These are phyloP conservation scores for Catocala sponsa DNA, from an alignment of 2,888 invertebrate genomes.

Conservation along the genomic window DNA sequence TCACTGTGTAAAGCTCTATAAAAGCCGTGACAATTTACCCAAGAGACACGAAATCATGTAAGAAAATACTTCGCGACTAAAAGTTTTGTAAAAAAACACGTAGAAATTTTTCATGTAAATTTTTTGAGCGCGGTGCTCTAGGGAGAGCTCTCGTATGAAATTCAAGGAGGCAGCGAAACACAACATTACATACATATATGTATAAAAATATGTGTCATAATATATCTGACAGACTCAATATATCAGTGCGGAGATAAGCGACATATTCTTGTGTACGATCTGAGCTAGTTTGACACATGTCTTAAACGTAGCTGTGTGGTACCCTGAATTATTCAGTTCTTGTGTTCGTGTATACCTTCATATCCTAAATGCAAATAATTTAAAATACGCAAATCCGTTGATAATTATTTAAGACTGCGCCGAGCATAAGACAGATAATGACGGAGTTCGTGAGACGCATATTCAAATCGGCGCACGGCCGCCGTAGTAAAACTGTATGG, in stretches of 20 bases:
- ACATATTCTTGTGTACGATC: no score
- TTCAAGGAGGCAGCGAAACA: background rate
- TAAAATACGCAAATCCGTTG: no score
- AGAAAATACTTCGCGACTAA: slow-evolving; percentile 11
- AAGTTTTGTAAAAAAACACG: slow-evolving; percentile 10
- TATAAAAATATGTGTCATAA: background rate
- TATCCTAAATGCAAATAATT: no score
- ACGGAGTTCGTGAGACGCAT: no score
- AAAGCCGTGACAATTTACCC: slow-evolving; percentile 9
- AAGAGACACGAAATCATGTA: slow-evolving; percentile 9
- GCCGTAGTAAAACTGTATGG: no score
- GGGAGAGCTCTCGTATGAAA: slow-evolving; percentile 1
- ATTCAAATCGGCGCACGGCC: no score
- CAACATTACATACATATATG: background rate
- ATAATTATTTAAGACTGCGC: no score
- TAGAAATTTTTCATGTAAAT: slow-evolving; percentile 14
- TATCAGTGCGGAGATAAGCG: background rate
- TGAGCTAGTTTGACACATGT: no score
- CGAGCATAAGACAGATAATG: no score
- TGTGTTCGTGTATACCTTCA: no score
- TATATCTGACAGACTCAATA: background rate
- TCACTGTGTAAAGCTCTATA: slow-evolving; percentile 6
- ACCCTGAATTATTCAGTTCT: no score
- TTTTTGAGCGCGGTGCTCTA: background rate
- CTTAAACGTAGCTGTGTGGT: no score